Evolutionary conservation across 2,797 vertebrate species (phyloP).

Genomic region (Helicolenus hilgendorfi): DNA sequence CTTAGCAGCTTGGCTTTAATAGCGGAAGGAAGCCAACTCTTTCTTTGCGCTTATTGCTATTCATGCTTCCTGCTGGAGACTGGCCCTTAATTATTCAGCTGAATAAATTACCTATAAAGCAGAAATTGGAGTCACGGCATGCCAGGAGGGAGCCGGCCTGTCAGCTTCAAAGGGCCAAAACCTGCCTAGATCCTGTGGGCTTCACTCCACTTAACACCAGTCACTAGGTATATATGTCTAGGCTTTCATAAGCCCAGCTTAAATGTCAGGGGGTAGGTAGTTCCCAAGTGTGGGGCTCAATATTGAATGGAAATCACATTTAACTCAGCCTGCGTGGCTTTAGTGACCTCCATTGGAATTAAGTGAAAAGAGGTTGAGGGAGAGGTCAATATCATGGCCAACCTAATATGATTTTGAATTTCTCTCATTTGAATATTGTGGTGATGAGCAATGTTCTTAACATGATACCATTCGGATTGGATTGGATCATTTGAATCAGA

Average conservation of each 20-base stretch:
- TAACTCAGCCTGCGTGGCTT: constrained; percentile 77
- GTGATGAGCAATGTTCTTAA: constrained; percentile 23
- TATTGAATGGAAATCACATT: constrained; percentile 75
- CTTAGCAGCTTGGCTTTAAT: constrained; percentile 60
- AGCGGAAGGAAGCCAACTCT: constrained; percentile 67
- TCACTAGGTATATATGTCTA: constrained; percentile 83
- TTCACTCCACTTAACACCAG: constrained; percentile 86
- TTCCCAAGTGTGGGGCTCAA: constrained; percentile 66
- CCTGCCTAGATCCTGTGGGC: constrained; percentile 80
- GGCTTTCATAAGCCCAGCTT: constrained; percentile 77
- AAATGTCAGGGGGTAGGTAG: constrained; percentile 76
- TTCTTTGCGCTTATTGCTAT: constrained; percentile 83
- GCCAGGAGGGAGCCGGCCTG: constrained; percentile 84
- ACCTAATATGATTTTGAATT: constrained; percentile 54
- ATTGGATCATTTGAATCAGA: background rate
- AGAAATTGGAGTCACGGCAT: constrained; percentile 81
- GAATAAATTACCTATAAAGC: constrained; percentile 89
- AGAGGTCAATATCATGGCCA: constrained; percentile 65
- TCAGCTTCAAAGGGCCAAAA: constrained; percentile 87
- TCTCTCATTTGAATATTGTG: constrained; percentile 65
- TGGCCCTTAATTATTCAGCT: constrained; percentile 86
- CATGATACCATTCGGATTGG: constrained; percentile 1
- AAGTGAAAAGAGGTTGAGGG: constrained; percentile 70
- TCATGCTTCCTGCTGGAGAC: constrained; percentile 78
- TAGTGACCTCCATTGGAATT: constrained; percentile 81